phyloP scores from a whole-genome alignment of 2,888 invertebrate genomes.

The Mylabris sibirica region DNA sequence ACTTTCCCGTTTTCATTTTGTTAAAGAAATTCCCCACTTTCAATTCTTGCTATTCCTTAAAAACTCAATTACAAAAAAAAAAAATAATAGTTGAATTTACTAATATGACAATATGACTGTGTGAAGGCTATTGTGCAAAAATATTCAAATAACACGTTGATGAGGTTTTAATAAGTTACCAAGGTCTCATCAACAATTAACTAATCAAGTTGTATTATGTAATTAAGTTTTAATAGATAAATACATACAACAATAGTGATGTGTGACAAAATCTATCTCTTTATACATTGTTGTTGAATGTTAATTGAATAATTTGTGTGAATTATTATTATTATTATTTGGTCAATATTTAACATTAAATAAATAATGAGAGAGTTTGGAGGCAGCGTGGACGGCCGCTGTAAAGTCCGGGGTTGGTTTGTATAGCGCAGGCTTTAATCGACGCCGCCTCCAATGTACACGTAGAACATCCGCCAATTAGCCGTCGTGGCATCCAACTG shows the following conservation, averaged over 20 bases:
- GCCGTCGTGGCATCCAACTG: slow-evolving; percentile 52
- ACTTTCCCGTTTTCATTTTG: not conserved
- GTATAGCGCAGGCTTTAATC: slow-evolving; percentile 57
- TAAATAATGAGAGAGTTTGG: slow-evolving; percentile 28
- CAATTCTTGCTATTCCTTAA: not conserved
- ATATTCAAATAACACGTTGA: slow-evolving; percentile 30
- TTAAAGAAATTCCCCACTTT: not conserved
- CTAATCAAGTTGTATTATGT: slow-evolving; percentile 25
- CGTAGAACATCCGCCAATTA: slow-evolving; percentile 61
- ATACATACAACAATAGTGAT: not conserved
- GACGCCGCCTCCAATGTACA: slow-evolving; percentile 60
- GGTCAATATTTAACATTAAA: slow-evolving; percentile 18
- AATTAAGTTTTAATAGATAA: slow-evolving; percentile 12
- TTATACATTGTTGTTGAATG: not conserved
- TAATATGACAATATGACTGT: slow-evolving; percentile 2
- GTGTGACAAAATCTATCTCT: not conserved
- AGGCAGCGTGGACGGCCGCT: slow-evolving; percentile 55
- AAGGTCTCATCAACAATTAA: slow-evolving; percentile 33
- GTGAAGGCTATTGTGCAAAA: slow-evolving; percentile 27
- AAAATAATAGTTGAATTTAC: not conserved
- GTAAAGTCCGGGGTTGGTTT: slow-evolving; percentile 48
- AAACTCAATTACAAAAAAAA: not conserved
- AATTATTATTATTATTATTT: slow-evolving; percentile 13
- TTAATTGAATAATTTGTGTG: not conserved
- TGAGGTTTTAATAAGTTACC: slow-evolving; percentile 33